phyloP scores from a whole-genome alignment of 2,888 invertebrate genomes.

The Philereme transversata region DNA sequence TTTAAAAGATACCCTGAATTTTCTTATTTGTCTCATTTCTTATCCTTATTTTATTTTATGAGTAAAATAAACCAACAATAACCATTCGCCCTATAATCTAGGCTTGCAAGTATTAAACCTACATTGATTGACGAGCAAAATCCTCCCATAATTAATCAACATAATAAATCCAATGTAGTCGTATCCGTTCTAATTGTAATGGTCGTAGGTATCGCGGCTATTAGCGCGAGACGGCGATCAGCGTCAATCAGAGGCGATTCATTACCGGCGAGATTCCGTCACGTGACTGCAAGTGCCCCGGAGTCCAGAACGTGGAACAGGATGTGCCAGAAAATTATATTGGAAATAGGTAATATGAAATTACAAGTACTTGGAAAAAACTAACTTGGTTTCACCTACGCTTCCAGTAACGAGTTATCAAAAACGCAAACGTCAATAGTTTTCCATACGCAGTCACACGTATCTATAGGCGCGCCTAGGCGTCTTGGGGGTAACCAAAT shows the following conservation, averaged over 20 bases:
- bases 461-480: no score
- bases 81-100: no score
- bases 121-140: slow-evolving; percentile 7
- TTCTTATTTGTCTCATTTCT: no score
- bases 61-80: no score
- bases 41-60: no score
- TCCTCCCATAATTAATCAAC: slow-evolving; percentile 18
- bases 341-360: background rate
- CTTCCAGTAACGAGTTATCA: no score
- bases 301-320: background rate
- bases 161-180: slow-evolving; percentile 6
- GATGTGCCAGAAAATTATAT: background rate
- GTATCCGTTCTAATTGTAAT: slow-evolving; percentile 16
- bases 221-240: slow-evolving; percentile 14
- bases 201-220: slow-evolving; percentile 18
- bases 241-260: slow-evolving; percentile 28
- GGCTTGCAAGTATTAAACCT: no score
- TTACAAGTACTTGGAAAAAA: no score
- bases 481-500: no score
- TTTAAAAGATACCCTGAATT: no score
- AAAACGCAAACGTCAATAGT: no score
- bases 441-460: background rate
- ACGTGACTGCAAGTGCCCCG: slow-evolving; percentile 9
- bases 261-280: slow-evolving; percentile 30
- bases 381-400: no score